Evolutionary conservation across 2,113 vertebrate species (phyloP).

Genomic region (Taxidea taxus): DNA sequence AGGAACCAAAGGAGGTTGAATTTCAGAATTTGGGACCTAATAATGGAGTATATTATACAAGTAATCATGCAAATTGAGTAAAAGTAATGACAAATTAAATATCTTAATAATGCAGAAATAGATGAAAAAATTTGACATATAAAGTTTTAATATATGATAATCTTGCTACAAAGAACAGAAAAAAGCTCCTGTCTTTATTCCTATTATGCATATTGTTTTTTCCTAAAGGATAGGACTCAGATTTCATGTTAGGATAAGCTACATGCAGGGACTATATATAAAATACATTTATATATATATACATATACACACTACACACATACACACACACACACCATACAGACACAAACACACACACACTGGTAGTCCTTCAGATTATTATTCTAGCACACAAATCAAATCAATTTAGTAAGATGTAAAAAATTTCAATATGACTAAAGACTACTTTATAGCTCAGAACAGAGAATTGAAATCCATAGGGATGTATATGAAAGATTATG

Average conservation of each 20-base stretch:
- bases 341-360: not conserved
- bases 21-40: not conserved
- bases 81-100: not conserved
- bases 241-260: not conserved
- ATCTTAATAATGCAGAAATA: not conserved
- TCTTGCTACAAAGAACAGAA: not conserved
- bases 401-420: not conserved
- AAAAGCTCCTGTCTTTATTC: not conserved
- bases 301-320: not conserved
- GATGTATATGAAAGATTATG: not conserved
- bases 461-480: not conserved
- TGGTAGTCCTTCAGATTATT: not conserved
- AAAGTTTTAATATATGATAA: not conserved
- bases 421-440: not conserved
- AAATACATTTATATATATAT: no score
- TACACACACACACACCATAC: no score
- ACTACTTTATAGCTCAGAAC: not conserved
- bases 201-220: not conserved
- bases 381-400: not conserved
- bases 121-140: not conserved
- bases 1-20: not conserved
- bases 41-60: not conserved
- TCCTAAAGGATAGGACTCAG: not conserved
- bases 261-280: not conserved
- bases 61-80: not conserved